These are phyloP conservation scores for Pluvianellus socialis DNA, from an alignment of 2,113 vertebrate species.

Conservation along the genomic window DNA sequence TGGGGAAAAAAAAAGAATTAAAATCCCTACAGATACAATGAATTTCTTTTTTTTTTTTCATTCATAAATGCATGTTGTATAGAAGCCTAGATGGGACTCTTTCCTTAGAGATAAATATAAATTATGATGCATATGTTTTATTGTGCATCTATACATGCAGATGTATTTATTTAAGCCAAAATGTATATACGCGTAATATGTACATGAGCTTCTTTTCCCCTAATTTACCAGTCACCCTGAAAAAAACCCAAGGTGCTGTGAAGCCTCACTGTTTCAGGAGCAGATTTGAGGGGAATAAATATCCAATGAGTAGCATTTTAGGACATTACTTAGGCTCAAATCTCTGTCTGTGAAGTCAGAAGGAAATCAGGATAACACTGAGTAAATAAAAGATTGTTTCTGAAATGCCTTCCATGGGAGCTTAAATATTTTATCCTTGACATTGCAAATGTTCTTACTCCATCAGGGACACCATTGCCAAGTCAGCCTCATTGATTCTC, in stretches of 20 bases:
- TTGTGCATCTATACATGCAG: neutral
- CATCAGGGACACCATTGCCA: neutral
- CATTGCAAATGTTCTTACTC: neutral
- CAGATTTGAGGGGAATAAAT: neutral
- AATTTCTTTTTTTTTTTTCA: neutral
- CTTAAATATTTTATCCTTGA: constrained; percentile 47
- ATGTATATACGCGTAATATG: neutral
- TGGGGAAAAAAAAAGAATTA: neutral
- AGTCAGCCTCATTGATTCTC: neutral
- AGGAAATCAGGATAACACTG: neutral
- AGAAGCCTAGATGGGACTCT: neutral
- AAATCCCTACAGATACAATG: neutral
- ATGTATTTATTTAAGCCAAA: neutral
- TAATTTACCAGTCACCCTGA: neutral
- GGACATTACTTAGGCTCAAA: neutral
- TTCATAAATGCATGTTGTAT: neutral
- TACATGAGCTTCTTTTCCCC: neutral
- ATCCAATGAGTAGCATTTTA: neutral
- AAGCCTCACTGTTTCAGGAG: neutral
- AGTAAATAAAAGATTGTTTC: constrained; percentile 32
- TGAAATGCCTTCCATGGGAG: neutral
- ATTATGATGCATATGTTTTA: neutral
- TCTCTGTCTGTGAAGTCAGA: neutral
- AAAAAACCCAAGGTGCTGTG: neutral
- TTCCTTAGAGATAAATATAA: neutral